phyloP scores from a whole-genome alignment of 2,888 invertebrate species.

The Catocala fraxini region DNA sequence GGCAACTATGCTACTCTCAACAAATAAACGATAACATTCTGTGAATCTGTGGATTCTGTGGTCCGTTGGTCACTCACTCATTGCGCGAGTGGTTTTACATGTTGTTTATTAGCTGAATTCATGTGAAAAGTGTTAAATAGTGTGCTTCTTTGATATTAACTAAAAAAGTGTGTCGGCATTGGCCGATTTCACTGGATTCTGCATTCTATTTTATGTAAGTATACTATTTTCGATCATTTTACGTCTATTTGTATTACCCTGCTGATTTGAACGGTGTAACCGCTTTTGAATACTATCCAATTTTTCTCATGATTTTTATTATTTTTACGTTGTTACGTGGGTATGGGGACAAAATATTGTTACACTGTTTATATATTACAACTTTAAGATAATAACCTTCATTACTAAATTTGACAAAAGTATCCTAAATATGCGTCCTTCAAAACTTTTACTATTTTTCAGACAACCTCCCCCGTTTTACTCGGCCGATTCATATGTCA shows the following conservation, averaged over 20 bases:
- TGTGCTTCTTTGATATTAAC: conserved; percentile 13
- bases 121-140: conserved; percentile 28
- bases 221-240: conserved; percentile 13
- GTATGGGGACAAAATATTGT: no score
- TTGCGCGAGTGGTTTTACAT: conserved; percentile 26
- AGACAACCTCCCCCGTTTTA: conserved; percentile 8
- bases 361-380: not conserved
- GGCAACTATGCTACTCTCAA: not conserved
- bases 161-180: conserved; percentile 25
- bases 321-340: no score
- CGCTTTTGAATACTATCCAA: conserved; percentile 26
- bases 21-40: no score
- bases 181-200: conserved; percentile 18
- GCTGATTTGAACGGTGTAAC: conserved; percentile 40
- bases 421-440: not conserved
- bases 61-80: not conserved
- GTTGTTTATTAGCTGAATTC: conserved; percentile 39
- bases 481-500: conserved; percentile 33
- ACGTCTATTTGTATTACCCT: conserved; percentile 31
- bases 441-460: conserved; percentile 2
- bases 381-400: not conserved
- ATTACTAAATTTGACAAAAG: not conserved
- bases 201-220: conserved; percentile 35
- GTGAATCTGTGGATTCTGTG: not conserved
- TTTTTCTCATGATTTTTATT: not conserved